These are phyloP conservation scores for Creontiades dilutus DNA, from an alignment of 2,888 invertebrate species.

Conservation along the genomic window DNA sequence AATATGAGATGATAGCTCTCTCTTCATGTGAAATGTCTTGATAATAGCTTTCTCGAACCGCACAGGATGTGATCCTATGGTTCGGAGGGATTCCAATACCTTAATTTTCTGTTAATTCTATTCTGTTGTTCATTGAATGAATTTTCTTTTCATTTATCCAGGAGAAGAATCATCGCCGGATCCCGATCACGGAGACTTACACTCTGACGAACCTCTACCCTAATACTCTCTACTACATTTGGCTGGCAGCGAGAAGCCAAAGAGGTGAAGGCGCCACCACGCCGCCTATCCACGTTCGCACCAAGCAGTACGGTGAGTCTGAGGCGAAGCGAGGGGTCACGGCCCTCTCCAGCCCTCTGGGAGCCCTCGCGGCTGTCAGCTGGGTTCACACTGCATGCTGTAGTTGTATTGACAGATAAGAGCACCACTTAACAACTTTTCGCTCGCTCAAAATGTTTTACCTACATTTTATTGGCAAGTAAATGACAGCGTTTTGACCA, in stretches of 20 bases:
- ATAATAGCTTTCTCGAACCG: no score
- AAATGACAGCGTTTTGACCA: no score
- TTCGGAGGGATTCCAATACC: no score
- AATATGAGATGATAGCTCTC: no score
- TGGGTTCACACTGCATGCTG: conserved; percentile 62
- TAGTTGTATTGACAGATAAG: conserved; percentile 63
- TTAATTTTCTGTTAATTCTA: no score
- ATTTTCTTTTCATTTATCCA: conserved; percentile 77
- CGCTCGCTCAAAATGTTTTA: conserved; percentile 61
- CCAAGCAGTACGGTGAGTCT: conserved; percentile 97
- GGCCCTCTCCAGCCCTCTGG: not conserved
- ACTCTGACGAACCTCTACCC: conserved; percentile 94
- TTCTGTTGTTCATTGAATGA: no score
- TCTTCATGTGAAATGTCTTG: no score
- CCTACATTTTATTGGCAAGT: not conserved
- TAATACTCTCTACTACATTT: conserved; percentile 97
- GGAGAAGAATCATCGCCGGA: conserved; percentile 87
- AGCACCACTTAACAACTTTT: conserved; percentile 67
- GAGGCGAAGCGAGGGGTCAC: not conserved
- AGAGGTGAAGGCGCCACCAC: conserved; percentile 97
- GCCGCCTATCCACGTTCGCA: conserved; percentile 94
- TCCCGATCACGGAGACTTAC: conserved; percentile 89
- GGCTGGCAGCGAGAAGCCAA: conserved; percentile 96
- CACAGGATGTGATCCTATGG: no score
- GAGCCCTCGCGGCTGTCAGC: not conserved